Evolutionary conservation across 2,113 vertebrate species (phyloP).

Genomic region (Oncorhynchus kisutch): DNA sequence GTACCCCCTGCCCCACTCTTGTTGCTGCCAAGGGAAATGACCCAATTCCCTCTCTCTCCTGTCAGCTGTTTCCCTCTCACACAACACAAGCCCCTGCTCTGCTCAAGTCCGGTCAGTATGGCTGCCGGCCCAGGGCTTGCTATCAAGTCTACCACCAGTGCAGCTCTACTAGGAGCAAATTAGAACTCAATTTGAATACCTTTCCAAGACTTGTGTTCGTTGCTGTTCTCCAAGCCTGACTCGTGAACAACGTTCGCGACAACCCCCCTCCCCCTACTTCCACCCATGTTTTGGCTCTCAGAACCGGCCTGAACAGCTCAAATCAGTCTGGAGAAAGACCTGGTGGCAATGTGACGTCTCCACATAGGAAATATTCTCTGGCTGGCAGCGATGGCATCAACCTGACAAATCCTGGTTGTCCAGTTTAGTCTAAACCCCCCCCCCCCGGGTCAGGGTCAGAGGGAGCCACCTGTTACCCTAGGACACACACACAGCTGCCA

Average conservation of each 20-base stretch:
- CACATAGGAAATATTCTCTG: background rate
- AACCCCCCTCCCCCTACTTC: background rate
- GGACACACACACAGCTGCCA: conserved; percentile 15
- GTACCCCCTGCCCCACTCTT: background rate
- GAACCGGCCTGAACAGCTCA: too few species aligned
- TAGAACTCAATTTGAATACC: conserved; percentile 33
- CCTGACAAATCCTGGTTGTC: background rate
- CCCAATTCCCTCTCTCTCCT: background rate
- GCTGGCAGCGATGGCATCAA: background rate
- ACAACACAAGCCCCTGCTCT: conserved; percentile 7
- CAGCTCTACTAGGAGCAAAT: conserved; percentile 21
- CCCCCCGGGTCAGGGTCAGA: background rate
- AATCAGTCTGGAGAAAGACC: background rate
- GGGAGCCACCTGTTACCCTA: background rate
- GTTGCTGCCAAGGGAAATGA: too few species aligned
- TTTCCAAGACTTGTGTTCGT: conserved; percentile 43
- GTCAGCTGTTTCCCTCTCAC: conserved; percentile 3
- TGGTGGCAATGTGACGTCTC: background rate
- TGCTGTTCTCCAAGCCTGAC: conserved; percentile 40
- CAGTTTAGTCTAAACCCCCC: background rate
- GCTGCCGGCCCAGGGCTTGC: conserved; percentile 37
- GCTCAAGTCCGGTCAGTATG: conserved; percentile 28
- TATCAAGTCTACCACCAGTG: conserved; percentile 32
- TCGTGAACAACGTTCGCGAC: conserved; percentile 18
- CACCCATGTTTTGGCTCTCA: background rate